Conservation (phyloP, 2,888 invertebrate genomes). For the Eupithecia tripunctaria region DNA sequence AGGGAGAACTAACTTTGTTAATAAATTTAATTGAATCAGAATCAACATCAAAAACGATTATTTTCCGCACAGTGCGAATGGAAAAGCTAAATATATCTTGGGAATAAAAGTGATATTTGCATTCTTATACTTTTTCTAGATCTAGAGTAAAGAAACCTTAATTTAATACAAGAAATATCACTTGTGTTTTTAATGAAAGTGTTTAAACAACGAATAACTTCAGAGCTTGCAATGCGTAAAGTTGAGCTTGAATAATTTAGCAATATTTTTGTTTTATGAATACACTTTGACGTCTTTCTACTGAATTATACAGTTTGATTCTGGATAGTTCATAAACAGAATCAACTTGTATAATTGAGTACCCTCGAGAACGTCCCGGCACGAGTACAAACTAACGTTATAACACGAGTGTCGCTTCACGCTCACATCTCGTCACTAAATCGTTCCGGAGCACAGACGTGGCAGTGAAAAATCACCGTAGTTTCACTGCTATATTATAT, state of each 20-base stretch:
- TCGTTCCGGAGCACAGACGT: constrained; percentile 22
- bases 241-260: neutral
- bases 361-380: neutral
- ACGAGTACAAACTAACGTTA: neutral
- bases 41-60: neutral
- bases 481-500: constrained; percentile 14
- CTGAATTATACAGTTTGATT: neutral
- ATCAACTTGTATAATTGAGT: constrained; percentile 9
- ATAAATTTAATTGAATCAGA: neutral
- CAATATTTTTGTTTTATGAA: neutral
- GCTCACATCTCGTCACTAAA: constrained; percentile 28
- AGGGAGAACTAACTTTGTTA: neutral
- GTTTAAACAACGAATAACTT: neutral
- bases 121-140: neutral
- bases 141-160: neutral
- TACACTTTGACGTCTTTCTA: neutral
- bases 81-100: neutral
- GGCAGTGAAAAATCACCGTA: constrained; percentile 31
- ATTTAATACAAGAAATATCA: neutral
- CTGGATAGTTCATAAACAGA: constrained; percentile 1
- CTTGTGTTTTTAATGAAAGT: neutral
- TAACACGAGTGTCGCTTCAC: constrained; percentile 14
- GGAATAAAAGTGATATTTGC: neutral
- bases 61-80: neutral
- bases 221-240: neutral